Evolutionary conservation across 1,140 invertebrate genomes (phyloP).

Genomic region (Lucilia sericata): DNA sequence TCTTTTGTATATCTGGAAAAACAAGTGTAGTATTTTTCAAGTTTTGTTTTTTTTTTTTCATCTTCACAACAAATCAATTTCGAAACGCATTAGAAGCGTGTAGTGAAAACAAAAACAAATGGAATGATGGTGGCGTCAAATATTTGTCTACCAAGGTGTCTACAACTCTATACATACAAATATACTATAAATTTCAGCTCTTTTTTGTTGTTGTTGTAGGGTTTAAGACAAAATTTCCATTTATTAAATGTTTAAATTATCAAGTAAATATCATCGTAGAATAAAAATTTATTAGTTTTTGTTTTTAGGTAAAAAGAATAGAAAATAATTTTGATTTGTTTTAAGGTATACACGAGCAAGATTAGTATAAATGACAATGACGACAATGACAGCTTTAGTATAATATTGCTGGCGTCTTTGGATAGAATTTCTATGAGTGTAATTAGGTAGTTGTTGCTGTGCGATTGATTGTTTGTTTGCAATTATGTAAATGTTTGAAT

Average conservation of each 20-base stretch:
- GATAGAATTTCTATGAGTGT: not conserved
- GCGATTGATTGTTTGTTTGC: not conserved
- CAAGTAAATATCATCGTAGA: too few species aligned
- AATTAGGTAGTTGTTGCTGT: not conserved
- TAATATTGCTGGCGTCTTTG: not conserved
- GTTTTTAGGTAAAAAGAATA: not conserved
- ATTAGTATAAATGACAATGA: not conserved
- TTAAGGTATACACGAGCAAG: not conserved
- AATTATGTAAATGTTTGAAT: slow-evolving; percentile 17
- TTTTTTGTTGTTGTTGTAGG: too few species aligned
- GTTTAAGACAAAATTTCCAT: slow-evolving; percentile 5
- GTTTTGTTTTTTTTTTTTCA: not conserved
- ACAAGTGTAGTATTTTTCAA: not conserved
- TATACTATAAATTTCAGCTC: not conserved
- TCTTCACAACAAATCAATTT: not conserved
- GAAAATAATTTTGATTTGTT: not conserved
- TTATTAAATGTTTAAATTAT: slow-evolving; percentile 4
- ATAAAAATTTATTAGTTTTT: not conserved
- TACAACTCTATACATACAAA: not conserved
- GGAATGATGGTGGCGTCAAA: slow-evolving; percentile 14
- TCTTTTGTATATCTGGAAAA: not conserved
- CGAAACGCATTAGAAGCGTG: not conserved
- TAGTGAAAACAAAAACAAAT: not conserved
- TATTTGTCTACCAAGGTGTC: slow-evolving; percentile 4
- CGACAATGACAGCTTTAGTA: not conserved